These are phyloP conservation scores for Numenius arquata DNA, from an alignment of 2,113 vertebrate genomes.

Conservation along the genomic window DNA sequence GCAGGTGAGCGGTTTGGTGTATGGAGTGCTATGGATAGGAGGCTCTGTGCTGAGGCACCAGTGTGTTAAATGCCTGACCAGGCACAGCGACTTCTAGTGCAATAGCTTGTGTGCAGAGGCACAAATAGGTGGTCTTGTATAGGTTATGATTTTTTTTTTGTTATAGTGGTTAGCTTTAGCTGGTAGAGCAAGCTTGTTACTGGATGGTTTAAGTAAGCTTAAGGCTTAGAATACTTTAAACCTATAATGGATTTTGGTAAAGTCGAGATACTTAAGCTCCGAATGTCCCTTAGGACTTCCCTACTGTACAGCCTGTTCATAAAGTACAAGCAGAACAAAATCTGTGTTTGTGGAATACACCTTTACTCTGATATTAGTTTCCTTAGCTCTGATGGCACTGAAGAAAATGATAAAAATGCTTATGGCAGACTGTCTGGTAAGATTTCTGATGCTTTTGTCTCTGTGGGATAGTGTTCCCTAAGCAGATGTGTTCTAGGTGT, in stretches of 20 bases:
- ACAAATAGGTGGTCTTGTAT: neutral
- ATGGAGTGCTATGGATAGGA: fast-evolving
- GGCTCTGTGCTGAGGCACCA: neutral
- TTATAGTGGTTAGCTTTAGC: neutral
- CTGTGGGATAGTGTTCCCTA: neutral
- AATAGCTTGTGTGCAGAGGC: neutral
- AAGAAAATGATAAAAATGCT: neutral
- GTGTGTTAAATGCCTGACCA: no score
- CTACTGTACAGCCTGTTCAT: neutral
- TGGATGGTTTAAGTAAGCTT: neutral
- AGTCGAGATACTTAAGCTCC: neutral
- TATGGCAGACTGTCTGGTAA: neutral
- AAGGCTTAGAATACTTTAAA: neutral
- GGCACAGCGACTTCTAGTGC: neutral
- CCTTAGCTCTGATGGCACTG: no score
- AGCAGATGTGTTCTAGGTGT: neutral
- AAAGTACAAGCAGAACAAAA: neutral
- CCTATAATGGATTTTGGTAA: neutral
- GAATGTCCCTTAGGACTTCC: neutral
- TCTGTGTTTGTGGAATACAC: neutral
- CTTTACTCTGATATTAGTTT: neutral
- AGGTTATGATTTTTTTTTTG: neutral
- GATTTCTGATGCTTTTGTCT: neutral
- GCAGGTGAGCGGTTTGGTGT: fast-evolving
- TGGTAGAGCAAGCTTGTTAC: neutral